Evolutionary conservation across 2,888 invertebrate genomes (phyloP), one percentile per base, ranked within the genome.

Genomic region (Phortica okadai): DNA sequence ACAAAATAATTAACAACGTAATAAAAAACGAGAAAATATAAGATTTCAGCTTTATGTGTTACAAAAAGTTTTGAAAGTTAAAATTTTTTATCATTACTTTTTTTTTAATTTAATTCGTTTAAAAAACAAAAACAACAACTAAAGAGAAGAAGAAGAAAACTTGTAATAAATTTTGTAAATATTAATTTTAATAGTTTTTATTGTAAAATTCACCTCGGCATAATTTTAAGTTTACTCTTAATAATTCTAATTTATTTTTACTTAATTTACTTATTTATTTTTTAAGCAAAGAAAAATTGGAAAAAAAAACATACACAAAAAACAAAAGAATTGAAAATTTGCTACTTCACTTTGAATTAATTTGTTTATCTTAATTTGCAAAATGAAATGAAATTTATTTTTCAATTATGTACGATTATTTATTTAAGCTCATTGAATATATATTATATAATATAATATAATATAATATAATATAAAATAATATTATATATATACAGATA

Each of bases 311-410:
- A 66, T 14, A 11, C 25, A 11, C 25, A 41, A 66, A 16, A 10
- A 14, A 14, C 50, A 6, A 14, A 50, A 42, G 33, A 59, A 66
- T 14, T 41, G 6, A 42, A 66, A 44, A 67, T 42, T 42, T 10
- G 41, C 70, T 72, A 72, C 56, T 72, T 72, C 70, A 72, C 56
- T 77, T 75, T 72, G 72, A 86, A 84, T 74, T 75, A 74, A 79
- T 83, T 76, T 58, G 80, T 82, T 77, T 75, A 75, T 81, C 50
- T 50, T 50, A 56, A 54, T 72, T 72, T 72, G 67, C 67, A 73
- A 14, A 70, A 58, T 11, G 59, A 21, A 70, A 59, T 21, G 42
- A 75, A 75, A 73, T 44, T 73, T 72, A 72, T 72, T 56, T 42
- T 11, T 66, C 41, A 41, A 42, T 66, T 33, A 14, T 70, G 56